Evolutionary conservation across 2,113 vertebrate genomes (phyloP), one percentile per base, ranked within the genome.

Genomic region (Neolamprologus tretocephalus): DNA sequence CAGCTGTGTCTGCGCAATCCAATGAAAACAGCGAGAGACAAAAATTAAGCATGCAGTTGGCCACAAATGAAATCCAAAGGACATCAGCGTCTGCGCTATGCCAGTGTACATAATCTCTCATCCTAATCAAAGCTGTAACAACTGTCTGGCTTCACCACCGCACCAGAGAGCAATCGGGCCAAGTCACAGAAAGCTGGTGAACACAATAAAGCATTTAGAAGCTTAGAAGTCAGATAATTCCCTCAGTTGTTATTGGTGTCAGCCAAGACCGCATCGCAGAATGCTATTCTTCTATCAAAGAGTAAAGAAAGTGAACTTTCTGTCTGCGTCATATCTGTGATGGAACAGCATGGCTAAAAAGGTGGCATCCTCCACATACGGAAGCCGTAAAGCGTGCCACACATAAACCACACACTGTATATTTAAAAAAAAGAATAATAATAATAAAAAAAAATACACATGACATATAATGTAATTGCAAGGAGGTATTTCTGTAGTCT

Each of bases 301-400:
- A 78, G 71, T 31, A 28, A 78, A 47, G 16, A 49, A 19, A 28
- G 26, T 5, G 9, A 17, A 75, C 71, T 19, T 47, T 47, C 71
- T 75, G 3, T 26, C 71, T 28, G 71, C 13, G 6, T 68, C 61
- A 37, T 6, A 45, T 4, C 8, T 73, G 37, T 47, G 68, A 47
- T 75, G 40, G 68, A 75, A 28, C 68, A 73, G 68, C 14, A 5
- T 23, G 9, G 40, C 45, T 33, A 78, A 51, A 78, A 78, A 9
- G 0, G 45, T 51, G 45, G 1, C 45, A 13, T 49, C 42, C 26
- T 49, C 16, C 45, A 47, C 0, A 45, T 47, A 23, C 8, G 2
- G 42, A 31, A 49, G 16, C 45, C 1, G 16, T 78, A 31, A n/a
- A 47, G 26, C 0, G 2, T 78, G 2, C 10, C 45, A 51, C 45